Percentiles rank a stretch among this genome's conserved stretches.
phyloP scores from a whole-genome alignment of 2,797 vertebrate genomes.

The Malacoraja senta region DNA sequence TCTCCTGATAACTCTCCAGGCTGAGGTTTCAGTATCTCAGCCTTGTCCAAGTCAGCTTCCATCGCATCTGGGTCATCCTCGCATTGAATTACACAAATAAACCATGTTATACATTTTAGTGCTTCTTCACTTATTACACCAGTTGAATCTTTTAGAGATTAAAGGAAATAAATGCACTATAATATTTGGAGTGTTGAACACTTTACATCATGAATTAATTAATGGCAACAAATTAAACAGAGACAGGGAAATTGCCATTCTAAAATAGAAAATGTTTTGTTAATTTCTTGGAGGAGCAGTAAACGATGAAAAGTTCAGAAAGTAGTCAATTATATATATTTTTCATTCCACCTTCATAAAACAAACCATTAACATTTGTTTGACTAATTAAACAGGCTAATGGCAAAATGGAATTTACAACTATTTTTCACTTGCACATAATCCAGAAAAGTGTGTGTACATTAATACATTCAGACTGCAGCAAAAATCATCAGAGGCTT shows the following conservation, averaged over 20 bases:
- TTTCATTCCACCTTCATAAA: background rate
- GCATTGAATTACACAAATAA: constrained; percentile 46
- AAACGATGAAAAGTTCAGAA: background rate
- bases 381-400: too few relatives aligned
- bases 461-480: background rate
- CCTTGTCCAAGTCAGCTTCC: constrained; percentile 80
- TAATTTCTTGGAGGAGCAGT: background rate
- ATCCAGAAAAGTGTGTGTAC: background rate
- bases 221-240: background rate
- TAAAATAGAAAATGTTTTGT: background rate
- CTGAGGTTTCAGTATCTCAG: constrained; percentile 78
- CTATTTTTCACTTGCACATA: background rate
- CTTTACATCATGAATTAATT: background rate
- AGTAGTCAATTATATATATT: background rate
- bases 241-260: background rate
- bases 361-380: background rate
- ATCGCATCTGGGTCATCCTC: constrained; percentile 69
- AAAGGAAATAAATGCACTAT: background rate
- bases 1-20: constrained; percentile 81
- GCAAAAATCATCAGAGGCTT: background rate
- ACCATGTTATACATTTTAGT: background rate
- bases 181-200: background rate
- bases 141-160: background rate
- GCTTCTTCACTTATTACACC: background rate
- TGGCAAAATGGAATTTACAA: background rate